phyloP scores from a whole-genome alignment of 2,113 vertebrate genomes.

The Synodontis membranacea region DNA sequence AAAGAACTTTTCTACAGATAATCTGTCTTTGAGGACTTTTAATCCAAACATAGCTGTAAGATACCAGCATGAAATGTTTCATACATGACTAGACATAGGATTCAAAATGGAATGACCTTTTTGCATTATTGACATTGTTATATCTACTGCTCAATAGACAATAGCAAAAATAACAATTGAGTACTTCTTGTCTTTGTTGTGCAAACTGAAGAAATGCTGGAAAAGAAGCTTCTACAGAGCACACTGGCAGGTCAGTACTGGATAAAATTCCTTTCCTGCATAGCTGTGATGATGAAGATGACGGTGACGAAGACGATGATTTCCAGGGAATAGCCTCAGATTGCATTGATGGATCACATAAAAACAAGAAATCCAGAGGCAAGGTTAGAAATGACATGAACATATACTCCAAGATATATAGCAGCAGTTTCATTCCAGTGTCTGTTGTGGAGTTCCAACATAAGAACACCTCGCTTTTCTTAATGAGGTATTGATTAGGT shows the following conservation, averaged over 20 bases:
- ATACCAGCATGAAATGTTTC: neutral
- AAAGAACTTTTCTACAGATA: neutral
- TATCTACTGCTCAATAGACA: too few species aligned
- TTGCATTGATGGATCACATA: slow-evolving; percentile 77
- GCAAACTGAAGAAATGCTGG: slow-evolving; percentile 77
- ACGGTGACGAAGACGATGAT: slow-evolving; percentile 88
- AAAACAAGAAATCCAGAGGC: slow-evolving; percentile 78
- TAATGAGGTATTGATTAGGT: too few species aligned
- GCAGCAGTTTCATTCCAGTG: too few species aligned
- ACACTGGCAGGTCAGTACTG: slow-evolving; percentile 71
- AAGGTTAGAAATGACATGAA: slow-evolving; percentile 60
- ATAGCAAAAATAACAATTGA: neutral
- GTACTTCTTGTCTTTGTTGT: neutral
- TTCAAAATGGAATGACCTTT: neutral
- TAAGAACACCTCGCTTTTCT: too few species aligned
- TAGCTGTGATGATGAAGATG: slow-evolving; percentile 84
- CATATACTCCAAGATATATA: neutral
- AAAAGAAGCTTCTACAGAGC: slow-evolving; percentile 78
- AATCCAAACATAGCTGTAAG: neutral
- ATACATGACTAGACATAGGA: too few species aligned
- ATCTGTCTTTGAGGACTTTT: neutral
- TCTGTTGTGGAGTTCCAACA: too few species aligned
- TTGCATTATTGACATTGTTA: neutral
- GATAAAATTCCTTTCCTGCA: slow-evolving; percentile 86
- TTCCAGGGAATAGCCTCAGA: slow-evolving; percentile 77